Conservation (phyloP, 2,888 invertebrate genomes). For the Epinotia demarniana region DNA sequence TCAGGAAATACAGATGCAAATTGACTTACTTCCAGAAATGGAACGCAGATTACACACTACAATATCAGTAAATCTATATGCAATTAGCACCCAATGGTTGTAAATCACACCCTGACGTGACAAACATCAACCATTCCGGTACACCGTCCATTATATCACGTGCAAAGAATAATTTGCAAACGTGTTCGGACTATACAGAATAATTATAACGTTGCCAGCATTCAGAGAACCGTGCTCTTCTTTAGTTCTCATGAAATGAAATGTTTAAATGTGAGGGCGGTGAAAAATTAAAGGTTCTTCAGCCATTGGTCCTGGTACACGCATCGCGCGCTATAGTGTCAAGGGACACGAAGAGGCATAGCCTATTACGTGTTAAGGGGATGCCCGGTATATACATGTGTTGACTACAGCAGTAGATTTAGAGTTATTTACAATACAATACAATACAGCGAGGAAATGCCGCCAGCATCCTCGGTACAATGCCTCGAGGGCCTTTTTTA, state of each 20-base stretch:
- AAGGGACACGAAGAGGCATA: constrained; percentile 60
- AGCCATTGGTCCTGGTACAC: constrained; percentile 55
- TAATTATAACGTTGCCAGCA: constrained; percentile 53
- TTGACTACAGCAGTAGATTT: too few species aligned
- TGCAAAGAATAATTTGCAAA: constrained; percentile 56
- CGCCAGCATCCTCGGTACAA: too few species aligned
- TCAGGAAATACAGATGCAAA: neutral
- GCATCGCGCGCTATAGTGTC: constrained; percentile 57
- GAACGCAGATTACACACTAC: neutral
- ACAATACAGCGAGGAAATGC: too few species aligned
- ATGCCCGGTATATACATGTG: too few species aligned
- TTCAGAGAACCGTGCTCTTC: constrained; percentile 45
- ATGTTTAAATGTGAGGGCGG: constrained; percentile 36
- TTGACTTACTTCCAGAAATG: neutral
- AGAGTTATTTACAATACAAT: too few species aligned
- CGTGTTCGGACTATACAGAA: constrained; percentile 51
- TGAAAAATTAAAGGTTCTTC: constrained; percentile 52
- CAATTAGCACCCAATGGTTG: constrained; percentile 44
- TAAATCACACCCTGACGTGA: constrained; percentile 44
- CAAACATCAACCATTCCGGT: constrained; percentile 47
- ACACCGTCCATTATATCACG: constrained; percentile 49
- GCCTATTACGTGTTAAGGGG: constrained; percentile 54
- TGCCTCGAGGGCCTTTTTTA: too few species aligned
- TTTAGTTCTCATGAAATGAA: constrained; percentile 13
- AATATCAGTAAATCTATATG: constrained; percentile 15